Conservation (phyloP, 2,888 invertebrate genomes). For the Fabriciana adippe region DNA sequence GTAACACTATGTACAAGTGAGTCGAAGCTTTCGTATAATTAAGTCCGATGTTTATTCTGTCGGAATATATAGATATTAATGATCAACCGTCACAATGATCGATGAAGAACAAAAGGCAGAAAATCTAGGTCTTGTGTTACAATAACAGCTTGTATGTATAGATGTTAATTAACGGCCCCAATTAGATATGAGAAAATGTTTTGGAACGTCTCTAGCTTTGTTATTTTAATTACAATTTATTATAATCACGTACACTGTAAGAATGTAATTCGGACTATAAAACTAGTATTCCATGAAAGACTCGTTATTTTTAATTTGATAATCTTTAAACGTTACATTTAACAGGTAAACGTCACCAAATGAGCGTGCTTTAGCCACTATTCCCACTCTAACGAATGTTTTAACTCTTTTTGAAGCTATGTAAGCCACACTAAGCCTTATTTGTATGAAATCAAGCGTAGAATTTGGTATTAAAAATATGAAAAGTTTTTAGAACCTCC, state of each 20-base stretch:
- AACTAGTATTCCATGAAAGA: slow-evolving; percentile 65
- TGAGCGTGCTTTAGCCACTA: slow-evolving; percentile 51
- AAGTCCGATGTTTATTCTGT: slow-evolving; percentile 42
- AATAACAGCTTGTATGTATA: slow-evolving; percentile 29
- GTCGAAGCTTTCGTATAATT: slow-evolving; percentile 28
- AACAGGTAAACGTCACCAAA: slow-evolving; percentile 63
- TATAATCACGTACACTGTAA: slow-evolving; percentile 27
- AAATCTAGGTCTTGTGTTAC: slow-evolving; percentile 39
- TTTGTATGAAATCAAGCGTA: slow-evolving; percentile 39
- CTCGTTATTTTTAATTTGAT: slow-evolving; percentile 74
- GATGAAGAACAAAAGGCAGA: slow-evolving; percentile 42
- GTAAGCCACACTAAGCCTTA: slow-evolving; percentile 44
- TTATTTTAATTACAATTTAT: slow-evolving; percentile 25
- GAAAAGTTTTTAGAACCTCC: slow-evolving; percentile 38
- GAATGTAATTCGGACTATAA: slow-evolving; percentile 55
- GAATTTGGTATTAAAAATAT: slow-evolving; percentile 44
- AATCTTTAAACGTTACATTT: slow-evolving; percentile 70
- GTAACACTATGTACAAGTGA: slow-evolving; percentile 2
- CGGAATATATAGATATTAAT: slow-evolving; percentile 45
- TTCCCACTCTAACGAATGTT: slow-evolving; percentile 30
- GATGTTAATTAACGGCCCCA: slow-evolving; percentile 32
- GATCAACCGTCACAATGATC: slow-evolving; percentile 40
- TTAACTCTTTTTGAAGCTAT: slow-evolving; percentile 25
- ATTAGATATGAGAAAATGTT: slow-evolving; percentile 22
- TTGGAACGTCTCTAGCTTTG: slow-evolving; percentile 2